Evolutionary conservation across 2,888 invertebrate species (phyloP).

Genomic region (Barypeithes pellucidus): DNA sequence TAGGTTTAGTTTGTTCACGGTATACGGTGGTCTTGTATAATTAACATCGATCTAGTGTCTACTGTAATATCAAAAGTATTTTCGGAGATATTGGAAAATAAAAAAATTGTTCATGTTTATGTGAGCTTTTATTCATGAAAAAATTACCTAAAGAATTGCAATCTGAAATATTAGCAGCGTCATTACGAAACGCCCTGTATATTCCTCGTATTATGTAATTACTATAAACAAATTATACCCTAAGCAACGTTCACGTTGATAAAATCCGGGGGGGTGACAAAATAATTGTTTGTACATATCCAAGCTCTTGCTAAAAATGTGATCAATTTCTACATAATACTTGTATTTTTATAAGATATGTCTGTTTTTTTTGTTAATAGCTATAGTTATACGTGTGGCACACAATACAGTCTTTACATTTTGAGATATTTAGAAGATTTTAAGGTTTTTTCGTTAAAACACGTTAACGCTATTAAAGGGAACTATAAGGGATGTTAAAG

Average conservation of each 20-base stretch:
- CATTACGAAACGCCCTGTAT: too few species aligned
- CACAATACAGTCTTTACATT: background rate
- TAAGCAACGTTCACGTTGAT: background rate
- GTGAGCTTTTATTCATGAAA: too few species aligned
- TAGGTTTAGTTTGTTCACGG: too few species aligned
- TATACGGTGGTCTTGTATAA: too few species aligned
- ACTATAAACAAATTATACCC: background rate
- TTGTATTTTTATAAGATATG: slow-evolving; percentile 26
- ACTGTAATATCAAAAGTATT: too few species aligned
- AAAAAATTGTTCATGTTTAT: too few species aligned
- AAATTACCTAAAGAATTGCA: too few species aligned
- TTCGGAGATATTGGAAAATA: too few species aligned
- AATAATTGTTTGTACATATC: slow-evolving; percentile 18
- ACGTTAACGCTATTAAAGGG: background rate
- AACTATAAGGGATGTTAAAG: slow-evolving; percentile 7
- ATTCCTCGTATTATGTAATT: too few species aligned
- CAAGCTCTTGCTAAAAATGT: slow-evolving; percentile 16
- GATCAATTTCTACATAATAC: slow-evolving; percentile 28
- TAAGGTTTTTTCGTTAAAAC: background rate
- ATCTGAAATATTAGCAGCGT: too few species aligned
- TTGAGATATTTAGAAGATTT: background rate
- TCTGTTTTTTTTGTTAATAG: slow-evolving; percentile 9
- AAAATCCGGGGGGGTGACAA: background rate
- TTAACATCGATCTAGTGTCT: too few species aligned
- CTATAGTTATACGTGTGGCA: background rate